Evolutionary conservation across 2,888 invertebrate species (phyloP), one percentile per base, ranked within the genome.

Genomic region (Tetrapedia diversipes): DNA sequence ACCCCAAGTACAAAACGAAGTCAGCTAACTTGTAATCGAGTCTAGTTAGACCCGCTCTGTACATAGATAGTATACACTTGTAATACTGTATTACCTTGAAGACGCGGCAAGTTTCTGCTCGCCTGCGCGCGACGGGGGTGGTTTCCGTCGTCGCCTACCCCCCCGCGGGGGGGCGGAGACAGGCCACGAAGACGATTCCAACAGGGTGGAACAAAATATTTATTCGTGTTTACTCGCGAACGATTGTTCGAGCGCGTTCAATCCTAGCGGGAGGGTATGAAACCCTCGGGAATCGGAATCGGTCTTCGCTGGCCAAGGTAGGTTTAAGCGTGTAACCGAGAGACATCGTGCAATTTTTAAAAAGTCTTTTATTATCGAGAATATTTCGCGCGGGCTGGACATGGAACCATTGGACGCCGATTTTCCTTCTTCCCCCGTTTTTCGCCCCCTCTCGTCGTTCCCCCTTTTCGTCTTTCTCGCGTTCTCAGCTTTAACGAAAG

Each of bases 1-100:
- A 88, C 89, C 90, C 90, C 90, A 91, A 91, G 91, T 91, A 91
- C 91, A 91, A n/a, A 91, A 91, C 89, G 86, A 90, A 91, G 90
- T 91, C 91, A 91, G 88, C 89, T 90, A 89, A 85, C 81, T 81
- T 81, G 81, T 89, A n/a, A 88, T 90, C 88, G 90, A 90, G 88
- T 90, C 89, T 90, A 89, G 86, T 86, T 60, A 86, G 85, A 84
- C 82, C 88, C 88, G 90, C 89, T 37, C 82, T 77, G 71, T 78
- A 78, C 43, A 80, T 81, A 75, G 37, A 61, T 64, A 75, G n/a
- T n/a, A n/a, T n/a, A n/a, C n/a, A n/a, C n/a, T n/a, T n/a, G n/a
- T n/a, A n/a, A n/a, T n/a, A 56, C 24, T 47, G 68, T 61, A 24
- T 27, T 60, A 70, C 22, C 32, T 24, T 68, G 47, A 49, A 66